Evolutionary conservation across 2,888 invertebrate genomes (phyloP).

Genomic region (Furcula furcula): DNA sequence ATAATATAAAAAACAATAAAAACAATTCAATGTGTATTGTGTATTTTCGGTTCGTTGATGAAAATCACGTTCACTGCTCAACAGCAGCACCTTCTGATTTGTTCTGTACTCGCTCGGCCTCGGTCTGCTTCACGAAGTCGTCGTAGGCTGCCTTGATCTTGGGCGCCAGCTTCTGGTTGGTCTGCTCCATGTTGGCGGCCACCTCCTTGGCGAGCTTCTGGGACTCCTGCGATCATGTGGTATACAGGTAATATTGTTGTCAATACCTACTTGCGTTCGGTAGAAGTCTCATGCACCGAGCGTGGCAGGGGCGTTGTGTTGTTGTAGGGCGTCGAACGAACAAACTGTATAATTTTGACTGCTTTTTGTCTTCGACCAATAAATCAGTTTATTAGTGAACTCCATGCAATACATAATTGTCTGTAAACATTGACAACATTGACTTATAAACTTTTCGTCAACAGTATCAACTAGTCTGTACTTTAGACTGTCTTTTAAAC

Average conservation of each 20-base stretch:
- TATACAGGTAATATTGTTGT: neutral
- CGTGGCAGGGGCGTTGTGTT: neutral
- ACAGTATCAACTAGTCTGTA: too few relatives aligned
- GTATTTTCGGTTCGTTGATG: neutral
- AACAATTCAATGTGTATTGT: neutral
- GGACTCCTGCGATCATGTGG: conserved; percentile 43
- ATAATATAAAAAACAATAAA: neutral
- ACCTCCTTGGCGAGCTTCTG: conserved; percentile 57
- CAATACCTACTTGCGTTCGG: neutral
- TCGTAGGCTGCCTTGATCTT: conserved; percentile 59
- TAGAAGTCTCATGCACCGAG: neutral
- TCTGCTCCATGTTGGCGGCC: conserved; percentile 45
- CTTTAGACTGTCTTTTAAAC: too few relatives aligned
- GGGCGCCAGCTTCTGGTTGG: conserved; percentile 59
- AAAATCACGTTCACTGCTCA: conserved; percentile 42
- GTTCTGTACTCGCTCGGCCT: conserved; percentile 54
- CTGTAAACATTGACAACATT: too few relatives aligned
- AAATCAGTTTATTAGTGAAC: too few relatives aligned
- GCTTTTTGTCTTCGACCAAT: too few relatives aligned
- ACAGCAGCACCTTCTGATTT: conserved; percentile 57
- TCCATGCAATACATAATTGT: too few relatives aligned
- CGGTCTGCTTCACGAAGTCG: conserved; percentile 52
- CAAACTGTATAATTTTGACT: too few relatives aligned
- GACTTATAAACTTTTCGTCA: too few relatives aligned
- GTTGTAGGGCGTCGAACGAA: too few relatives aligned